Percentiles rank a stretch among this genome's conserved stretches.
These are phyloP conservation scores for Lamellibrachia luymesi DNA, from an alignment of 1,140 invertebrate species.

Conservation along the genomic window DNA sequence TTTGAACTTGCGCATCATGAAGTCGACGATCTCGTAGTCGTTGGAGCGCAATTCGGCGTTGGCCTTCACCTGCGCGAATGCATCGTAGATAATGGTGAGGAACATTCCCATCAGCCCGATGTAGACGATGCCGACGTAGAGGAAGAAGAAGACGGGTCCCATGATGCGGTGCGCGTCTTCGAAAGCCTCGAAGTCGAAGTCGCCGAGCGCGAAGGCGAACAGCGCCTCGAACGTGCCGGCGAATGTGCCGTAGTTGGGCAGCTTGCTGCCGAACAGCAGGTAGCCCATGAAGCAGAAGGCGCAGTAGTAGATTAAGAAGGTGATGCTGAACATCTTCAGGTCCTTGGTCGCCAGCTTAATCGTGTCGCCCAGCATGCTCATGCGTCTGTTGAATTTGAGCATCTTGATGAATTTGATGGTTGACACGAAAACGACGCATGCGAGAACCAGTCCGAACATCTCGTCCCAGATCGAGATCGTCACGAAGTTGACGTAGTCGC, in stretches of 20 bases:
- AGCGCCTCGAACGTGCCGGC: slow-evolving; percentile 46
- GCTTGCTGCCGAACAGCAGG: slow-evolving; percentile 47
- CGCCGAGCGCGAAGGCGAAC: slow-evolving; percentile 53
- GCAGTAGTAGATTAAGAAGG: slow-evolving; percentile 54
- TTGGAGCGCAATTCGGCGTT: slow-evolving; percentile 50
- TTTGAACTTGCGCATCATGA: slow-evolving; percentile 56
- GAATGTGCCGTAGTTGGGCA: slow-evolving; percentile 45
- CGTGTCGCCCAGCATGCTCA: slow-evolving; percentile 54
- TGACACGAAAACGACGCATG: slow-evolving; percentile 58
- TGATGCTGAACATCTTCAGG: slow-evolving; percentile 50
- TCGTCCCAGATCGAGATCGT: slow-evolving; percentile 60
- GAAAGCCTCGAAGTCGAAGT: slow-evolving; percentile 51
- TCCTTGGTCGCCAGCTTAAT: slow-evolving; percentile 44
- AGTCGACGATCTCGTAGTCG: slow-evolving; percentile 60
- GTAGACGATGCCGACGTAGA: slow-evolving; percentile 75
- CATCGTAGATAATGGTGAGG: slow-evolving; percentile 76
- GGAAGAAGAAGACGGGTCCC: slow-evolving; percentile 75
- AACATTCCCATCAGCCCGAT: slow-evolving; percentile 81
- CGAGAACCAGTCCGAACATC: slow-evolving; percentile 56
- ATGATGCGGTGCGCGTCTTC: slow-evolving; percentile 57
- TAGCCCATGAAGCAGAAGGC: slow-evolving; percentile 48
- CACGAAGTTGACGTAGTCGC: slow-evolving; percentile 61
- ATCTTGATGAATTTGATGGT: slow-evolving; percentile 62
- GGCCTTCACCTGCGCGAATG: slow-evolving; percentile 50
- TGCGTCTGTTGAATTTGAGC: slow-evolving; percentile 59